Evolutionary conservation across 2,888 invertebrate species (phyloP), one percentile per base, ranked within the genome.

Genomic region (Torymus aiolomorphi): DNA sequence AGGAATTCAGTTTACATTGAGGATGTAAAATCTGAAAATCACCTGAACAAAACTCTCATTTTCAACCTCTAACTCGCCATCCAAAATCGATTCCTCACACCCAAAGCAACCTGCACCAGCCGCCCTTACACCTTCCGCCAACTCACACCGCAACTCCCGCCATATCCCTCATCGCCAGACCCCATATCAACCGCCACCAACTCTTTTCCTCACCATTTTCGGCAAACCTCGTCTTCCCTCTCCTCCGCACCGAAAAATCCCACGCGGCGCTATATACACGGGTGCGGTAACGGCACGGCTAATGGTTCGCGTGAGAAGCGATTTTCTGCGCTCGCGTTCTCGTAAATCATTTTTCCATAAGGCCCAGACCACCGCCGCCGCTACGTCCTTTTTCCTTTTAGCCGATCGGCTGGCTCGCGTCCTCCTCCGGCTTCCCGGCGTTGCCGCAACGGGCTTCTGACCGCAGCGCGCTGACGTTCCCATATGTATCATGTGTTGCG

Each of bases 401-500:
- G 4, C 49, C 18, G 42, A 70, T 13, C 57, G 12, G 42, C 20
- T 42, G 11, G 16, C 42, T 14, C 67, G 24, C 75, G 76, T 70
- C 70, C 66, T 56, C 49, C 79, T 74, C 73, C 62, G 69, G 76
- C 78, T 78, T 73, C 78, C 54, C 78, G 20, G 56, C 74, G 54
- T 5, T 42, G 72, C 72, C 78, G 66, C 78, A 72, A 73, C 88
- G 85, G 89, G 89, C 88, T 89, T 89, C 88, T 89, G 88, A 90
- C 90, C 90, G 85, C 90, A 90, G 85, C 88, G 84, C 84, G 83
- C 87, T 88, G 88, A 87, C 87, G 89, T 90, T 90, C 90, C 89
- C 90, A 90, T 90, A 90, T 90, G 90, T 90, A 90, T 90, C 90
- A 88, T 88, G 86, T 90, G 89, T 90, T 90, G 84, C 82, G 42